These are phyloP conservation scores for Ctenicera cuprea DNA, from an alignment of 2,888 invertebrate species.

Conservation along the genomic window DNA sequence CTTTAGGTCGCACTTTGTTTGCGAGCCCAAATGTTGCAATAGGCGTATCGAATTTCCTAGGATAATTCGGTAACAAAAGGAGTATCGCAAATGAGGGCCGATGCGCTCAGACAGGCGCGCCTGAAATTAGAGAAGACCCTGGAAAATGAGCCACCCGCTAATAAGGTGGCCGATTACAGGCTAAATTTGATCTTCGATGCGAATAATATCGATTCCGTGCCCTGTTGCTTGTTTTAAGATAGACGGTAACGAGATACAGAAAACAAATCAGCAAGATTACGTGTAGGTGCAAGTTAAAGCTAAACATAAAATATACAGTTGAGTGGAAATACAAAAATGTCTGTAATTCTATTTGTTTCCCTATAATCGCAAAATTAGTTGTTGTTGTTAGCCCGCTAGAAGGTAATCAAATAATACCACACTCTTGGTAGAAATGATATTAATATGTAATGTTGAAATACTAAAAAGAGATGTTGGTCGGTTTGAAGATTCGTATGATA, in stretches of 20 bases:
- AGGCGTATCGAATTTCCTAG: constrained; percentile 60
- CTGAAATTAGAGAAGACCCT: constrained; percentile 66
- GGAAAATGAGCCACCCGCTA: constrained; percentile 69
- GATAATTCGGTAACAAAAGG: constrained; percentile 68
- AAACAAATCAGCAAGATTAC: not conserved
- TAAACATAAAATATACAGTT: too few species aligned
- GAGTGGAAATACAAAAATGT: too few species aligned
- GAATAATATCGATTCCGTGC: constrained; percentile 66
- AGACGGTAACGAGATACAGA: not conserved
- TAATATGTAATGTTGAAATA: too few species aligned
- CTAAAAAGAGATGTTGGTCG: too few species aligned
- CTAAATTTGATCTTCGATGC: constrained; percentile 68
- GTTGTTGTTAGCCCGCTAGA: too few species aligned
- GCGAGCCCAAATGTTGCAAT: constrained; percentile 60
- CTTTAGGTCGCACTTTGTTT: constrained; percentile 60
- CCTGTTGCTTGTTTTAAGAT: constrained; percentile 43
- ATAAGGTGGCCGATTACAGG: constrained; percentile 70
- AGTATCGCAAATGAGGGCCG: constrained; percentile 63
- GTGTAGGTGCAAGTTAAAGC: too few species aligned
- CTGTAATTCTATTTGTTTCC: too few species aligned
- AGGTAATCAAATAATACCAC: too few species aligned
- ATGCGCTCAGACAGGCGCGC: constrained; percentile 63
- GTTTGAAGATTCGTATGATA: too few species aligned
- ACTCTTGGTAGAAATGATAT: too few species aligned
- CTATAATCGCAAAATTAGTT: too few species aligned